Evolutionary conservation across 92 coral and sea anemone genomes (phyloP), one percentile per base, ranked within the genome.

Genomic region (Epizoanthus stellaris): DNA sequence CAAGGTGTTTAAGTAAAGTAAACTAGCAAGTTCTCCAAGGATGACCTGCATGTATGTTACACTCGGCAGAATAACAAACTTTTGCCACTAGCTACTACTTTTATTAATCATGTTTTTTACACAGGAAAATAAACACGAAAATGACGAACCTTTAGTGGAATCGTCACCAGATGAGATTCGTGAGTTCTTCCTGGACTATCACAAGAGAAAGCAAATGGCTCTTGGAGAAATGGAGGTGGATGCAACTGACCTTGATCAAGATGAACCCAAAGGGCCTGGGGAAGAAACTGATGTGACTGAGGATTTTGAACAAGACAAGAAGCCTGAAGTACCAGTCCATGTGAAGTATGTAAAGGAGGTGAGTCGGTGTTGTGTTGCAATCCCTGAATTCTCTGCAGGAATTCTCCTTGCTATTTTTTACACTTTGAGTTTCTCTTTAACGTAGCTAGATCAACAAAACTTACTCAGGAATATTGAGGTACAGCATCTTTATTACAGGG

Each of bases 331-430:
- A 38, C 96, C 98, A 36, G 62, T 80, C 73, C 98, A 96, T 75
- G 93, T 94, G 19, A 91, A 88, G 67, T 94, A 91, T 83, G 89
- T 89, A 21, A 92, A 94, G 57, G 84, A 89, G 95, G 98, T 94
- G 67, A 4, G 85, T 43, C 4, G 65, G 47, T 9, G 56, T 52
- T 1, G 21, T 36, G 13, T n/a, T 76, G 23, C 4, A 19, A 9
- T 67, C 30, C 43, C 30, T 0, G 30, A 60, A 3, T 12, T 13
- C 17, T 38, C 11, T 19, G 7, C 0, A 17, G 8, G 9, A 61
- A 17, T 61, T 6, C 0, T 30, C 36, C 36, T 30, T 30, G 1
- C 36, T 30, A 30, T 30, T 30, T 30, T 30, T 30, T 1, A 30
- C 36, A 30, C 36, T 30, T 30, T 30, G 34, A 30, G 34, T 30